A percentile compares a stretch with the other conserved stretches of the same genome.
Evolutionary conservation across 2,113 vertebrate genomes (phyloP).

Genomic region (Orientallactaga bullata): DNA sequence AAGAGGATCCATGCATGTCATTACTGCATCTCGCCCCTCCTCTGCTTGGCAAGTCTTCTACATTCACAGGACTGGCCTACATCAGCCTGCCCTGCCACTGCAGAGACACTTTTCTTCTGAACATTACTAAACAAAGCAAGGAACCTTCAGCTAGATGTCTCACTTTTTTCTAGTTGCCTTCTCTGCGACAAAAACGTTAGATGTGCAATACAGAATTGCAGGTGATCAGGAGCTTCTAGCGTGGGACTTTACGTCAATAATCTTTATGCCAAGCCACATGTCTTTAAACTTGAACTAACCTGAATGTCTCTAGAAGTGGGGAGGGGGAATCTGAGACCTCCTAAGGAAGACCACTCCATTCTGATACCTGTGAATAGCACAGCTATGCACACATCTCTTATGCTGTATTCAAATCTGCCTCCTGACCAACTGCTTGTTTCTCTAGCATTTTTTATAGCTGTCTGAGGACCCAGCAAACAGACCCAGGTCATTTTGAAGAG

Average conservation of each 20-base stretch:
- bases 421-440: background rate
- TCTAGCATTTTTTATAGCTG: background rate
- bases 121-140: background rate
- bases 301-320: background rate
- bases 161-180: background rate
- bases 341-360: background rate
- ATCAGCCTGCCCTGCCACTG: slow-evolving; percentile 64
- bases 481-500: background rate
- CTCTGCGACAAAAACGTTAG: fast-evolving
- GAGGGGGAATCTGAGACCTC: background rate
- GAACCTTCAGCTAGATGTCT: background rate
- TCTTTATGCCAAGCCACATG: background rate
- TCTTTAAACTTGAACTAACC: slow-evolving; percentile 4
- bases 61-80: slow-evolving; percentile 65
- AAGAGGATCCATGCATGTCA: slow-evolving; percentile 80
- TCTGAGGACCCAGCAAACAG: background rate
- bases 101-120: slow-evolving; percentile 45
- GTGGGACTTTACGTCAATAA: background rate
- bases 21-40: slow-evolving; percentile 57
- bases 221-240: background rate
- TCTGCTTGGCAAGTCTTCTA: slow-evolving; percentile 10
- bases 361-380: background rate
- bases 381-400: background rate
- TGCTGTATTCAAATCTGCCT: background rate
- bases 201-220: fast-evolving